Evolutionary conservation across 2,113 vertebrate species (phyloP).

Genomic region (Thermophis baileyi): DNA sequence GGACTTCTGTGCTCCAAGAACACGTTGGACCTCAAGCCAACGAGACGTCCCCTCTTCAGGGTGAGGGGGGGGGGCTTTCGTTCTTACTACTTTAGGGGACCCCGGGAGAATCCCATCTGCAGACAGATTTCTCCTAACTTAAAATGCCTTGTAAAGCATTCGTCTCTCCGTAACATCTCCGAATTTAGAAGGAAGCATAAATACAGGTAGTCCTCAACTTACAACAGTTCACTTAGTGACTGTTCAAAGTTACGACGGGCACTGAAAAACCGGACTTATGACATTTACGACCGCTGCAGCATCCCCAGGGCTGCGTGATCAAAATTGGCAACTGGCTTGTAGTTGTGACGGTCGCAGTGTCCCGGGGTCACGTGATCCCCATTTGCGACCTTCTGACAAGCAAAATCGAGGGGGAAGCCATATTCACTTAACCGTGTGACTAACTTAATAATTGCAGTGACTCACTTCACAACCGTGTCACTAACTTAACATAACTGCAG

Average conservation of each 20-base stretch:
- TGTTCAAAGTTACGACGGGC: neutral
- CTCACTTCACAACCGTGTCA: too few relatives aligned
- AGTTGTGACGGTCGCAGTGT: neutral
- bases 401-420: neutral
- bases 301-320: neutral
- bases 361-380: too few relatives aligned
- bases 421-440: too few relatives aligned
- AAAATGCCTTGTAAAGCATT: conserved; percentile 8
- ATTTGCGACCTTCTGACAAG: neutral
- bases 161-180: conserved; percentile 21
- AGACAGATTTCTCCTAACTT: conserved; percentile 36
- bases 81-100: conserved; percentile 28
- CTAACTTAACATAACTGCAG: too few relatives aligned
- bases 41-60: conserved; percentile 30
- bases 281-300: neutral
- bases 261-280: neutral
- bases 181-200: conserved; percentile 46
- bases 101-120: conserved; percentile 35
- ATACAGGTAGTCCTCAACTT: conserved; percentile 13
- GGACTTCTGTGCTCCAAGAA: conserved; percentile 8
- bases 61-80: neutral
- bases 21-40: conserved; percentile 28
- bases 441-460: too few relatives aligned
- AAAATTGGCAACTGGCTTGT: neutral
- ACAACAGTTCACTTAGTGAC: neutral